Evolutionary conservation across 2,113 vertebrate species (phyloP).

Genomic region (Tetrao urogallus): DNA sequence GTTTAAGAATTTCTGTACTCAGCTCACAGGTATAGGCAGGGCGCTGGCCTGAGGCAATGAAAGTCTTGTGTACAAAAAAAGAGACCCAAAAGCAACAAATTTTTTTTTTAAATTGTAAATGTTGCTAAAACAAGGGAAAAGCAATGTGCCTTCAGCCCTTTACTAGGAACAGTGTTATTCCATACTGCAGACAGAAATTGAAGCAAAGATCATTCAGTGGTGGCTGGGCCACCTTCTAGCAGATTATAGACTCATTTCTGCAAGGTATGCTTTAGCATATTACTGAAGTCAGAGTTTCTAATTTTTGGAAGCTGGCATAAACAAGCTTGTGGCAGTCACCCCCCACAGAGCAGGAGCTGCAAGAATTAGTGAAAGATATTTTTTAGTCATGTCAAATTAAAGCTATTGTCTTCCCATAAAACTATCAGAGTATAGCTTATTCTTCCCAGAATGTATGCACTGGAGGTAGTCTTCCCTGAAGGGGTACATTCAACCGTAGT

Average conservation of each 20-base stretch:
- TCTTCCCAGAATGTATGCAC: constrained; percentile 55
- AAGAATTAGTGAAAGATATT: constrained; percentile 36
- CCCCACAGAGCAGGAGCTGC: neutral
- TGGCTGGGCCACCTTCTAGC: neutral
- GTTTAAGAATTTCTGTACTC: neutral
- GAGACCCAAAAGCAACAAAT: neutral
- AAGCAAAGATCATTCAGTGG: neutral
- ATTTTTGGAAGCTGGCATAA: constrained; percentile 12
- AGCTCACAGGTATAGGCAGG: neutral
- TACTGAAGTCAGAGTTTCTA: neutral
- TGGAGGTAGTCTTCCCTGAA: constrained; percentile 46
- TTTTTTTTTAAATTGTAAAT: neutral
- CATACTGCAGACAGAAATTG: neutral
- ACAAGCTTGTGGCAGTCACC: neutral
- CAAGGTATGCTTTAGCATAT: neutral
- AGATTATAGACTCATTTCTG: neutral
- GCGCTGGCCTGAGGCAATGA: neutral
- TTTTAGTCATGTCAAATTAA: constrained; percentile 57
- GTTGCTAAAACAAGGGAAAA: neutral
- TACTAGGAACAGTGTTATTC: neutral
- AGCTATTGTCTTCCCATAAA: constrained; percentile 52
- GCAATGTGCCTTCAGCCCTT: neutral
- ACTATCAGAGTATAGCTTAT: constrained; percentile 57
- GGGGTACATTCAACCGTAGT: constrained; percentile 59
- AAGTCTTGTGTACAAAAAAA: neutral